These are phyloP conservation scores for Anguilla marmorata DNA, from an alignment of 2,797 vertebrate genomes.

Conservation along the genomic window DNA sequence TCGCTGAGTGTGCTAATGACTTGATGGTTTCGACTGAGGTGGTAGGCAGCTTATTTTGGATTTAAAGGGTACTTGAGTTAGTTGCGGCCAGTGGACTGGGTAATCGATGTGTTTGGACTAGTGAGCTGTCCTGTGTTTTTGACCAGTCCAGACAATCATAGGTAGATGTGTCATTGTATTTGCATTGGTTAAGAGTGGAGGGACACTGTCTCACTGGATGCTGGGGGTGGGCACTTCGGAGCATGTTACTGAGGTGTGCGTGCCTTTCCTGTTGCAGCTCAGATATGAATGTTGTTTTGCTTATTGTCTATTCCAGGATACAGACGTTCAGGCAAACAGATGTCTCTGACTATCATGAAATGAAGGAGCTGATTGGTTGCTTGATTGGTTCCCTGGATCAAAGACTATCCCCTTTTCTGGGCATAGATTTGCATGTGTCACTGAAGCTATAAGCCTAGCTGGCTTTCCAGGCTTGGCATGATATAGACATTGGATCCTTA, in stretches of 20 bases:
- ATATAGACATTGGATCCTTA: background rate
- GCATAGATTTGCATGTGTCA: no score
- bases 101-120: background rate
- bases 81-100: constrained; percentile 10
- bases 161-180: background rate
- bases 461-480: background rate
- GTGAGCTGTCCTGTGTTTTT: background rate
- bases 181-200: constrained; percentile 16
- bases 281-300: constrained; percentile 30
- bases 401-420: background rate
- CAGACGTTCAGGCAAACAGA: constrained; percentile 23
- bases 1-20: background rate
- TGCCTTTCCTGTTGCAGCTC: constrained; percentile 35
- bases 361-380: background rate
- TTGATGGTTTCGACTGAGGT: background rate
- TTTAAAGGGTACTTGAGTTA: background rate
- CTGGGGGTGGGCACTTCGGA: background rate
- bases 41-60: background rate
- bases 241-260: constrained; percentile 25
- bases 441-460: background rate
- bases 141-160: constrained; percentile 32
- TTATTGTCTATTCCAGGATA: constrained; percentile 24
- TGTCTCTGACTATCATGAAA: background rate
- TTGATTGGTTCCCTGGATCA: no score
- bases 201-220: background rate